These are phyloP conservation scores for Luehdorfia chinensis DNA, from an alignment of 1,140 invertebrate genomes.

Conservation along the genomic window DNA sequence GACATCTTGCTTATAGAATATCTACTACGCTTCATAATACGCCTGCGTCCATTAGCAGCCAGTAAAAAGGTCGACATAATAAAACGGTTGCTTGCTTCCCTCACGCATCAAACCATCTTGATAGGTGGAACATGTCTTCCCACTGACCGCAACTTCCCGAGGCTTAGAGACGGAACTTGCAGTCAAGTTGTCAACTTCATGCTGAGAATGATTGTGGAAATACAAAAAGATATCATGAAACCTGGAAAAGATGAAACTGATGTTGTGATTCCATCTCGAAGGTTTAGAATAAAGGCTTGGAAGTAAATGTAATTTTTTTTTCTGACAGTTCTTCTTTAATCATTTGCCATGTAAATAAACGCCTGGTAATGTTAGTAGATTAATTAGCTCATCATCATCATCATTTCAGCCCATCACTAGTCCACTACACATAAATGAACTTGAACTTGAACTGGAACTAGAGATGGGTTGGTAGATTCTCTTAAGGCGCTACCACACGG, in stretches of 20 bases:
- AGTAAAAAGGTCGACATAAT: constrained; percentile 79
- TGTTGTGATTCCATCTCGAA: constrained; percentile 47
- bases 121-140: constrained; percentile 78
- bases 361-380: neutral
- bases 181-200: constrained; percentile 58
- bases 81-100: constrained; percentile 79
- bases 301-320: constrained; percentile 39
- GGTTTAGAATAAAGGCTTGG: constrained; percentile 61
- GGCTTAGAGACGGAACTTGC: constrained; percentile 57
- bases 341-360: no score
- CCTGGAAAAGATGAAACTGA: constrained; percentile 55
- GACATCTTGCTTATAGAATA: constrained; percentile 84
- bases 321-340: neutral
- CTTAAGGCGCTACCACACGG: no score
- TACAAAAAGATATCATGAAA: constrained; percentile 59
- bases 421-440: no score
- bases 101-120: constrained; percentile 81
- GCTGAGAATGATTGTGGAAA: constrained; percentile 52
- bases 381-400: no score
- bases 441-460: no score
- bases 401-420: no score
- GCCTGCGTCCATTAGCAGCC: constrained; percentile 80
- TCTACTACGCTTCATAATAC: constrained; percentile 82
- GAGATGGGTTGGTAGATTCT: no score
- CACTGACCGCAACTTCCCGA: constrained; percentile 48